Conservation (phyloP, 2,797 vertebrate genomes). For the Myiotriccus ornatus region DNA sequence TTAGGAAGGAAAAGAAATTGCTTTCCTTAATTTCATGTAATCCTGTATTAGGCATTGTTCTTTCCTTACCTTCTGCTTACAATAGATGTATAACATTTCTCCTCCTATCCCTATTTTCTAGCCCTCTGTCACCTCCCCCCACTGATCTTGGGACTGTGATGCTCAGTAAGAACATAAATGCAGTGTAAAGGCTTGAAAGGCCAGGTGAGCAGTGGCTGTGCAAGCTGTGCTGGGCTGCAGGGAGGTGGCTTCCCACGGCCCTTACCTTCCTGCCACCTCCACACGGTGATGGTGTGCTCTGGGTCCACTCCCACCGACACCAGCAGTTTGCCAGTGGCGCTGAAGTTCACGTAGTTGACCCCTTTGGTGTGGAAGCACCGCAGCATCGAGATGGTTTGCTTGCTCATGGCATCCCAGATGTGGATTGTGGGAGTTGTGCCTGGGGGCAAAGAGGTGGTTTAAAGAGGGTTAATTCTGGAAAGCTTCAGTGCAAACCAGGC, state of each 20-base stretch:
- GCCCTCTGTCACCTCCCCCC: background rate
- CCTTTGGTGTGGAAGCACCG: slow-evolving; percentile 92
- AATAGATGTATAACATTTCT: background rate
- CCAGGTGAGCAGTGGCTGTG: background rate
- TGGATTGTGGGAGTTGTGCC: slow-evolving; percentile 92
- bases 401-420: slow-evolving; percentile 93
- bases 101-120: background rate
- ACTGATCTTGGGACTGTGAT: background rate
- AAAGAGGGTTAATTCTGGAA: background rate
- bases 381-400: slow-evolving; percentile 93
- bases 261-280: slow-evolving; percentile 97
- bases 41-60: background rate
- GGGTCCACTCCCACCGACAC: slow-evolving; percentile 93
- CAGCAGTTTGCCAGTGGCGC: slow-evolving; percentile 93
- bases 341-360: slow-evolving; percentile 92
- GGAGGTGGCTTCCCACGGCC: fast-evolving
- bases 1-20: background rate
- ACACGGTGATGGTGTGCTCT: slow-evolving; percentile 92
- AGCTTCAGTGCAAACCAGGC: background rate
- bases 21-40: background rate
- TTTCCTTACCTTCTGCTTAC: background rate
- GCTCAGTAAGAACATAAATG: background rate
- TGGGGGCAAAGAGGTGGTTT: slow-evolving; percentile 27
- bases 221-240: background rate
- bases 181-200: background rate